phyloP scores from a whole-genome alignment of 2,797 vertebrate species.

The Mormyrops attenuatus region DNA sequence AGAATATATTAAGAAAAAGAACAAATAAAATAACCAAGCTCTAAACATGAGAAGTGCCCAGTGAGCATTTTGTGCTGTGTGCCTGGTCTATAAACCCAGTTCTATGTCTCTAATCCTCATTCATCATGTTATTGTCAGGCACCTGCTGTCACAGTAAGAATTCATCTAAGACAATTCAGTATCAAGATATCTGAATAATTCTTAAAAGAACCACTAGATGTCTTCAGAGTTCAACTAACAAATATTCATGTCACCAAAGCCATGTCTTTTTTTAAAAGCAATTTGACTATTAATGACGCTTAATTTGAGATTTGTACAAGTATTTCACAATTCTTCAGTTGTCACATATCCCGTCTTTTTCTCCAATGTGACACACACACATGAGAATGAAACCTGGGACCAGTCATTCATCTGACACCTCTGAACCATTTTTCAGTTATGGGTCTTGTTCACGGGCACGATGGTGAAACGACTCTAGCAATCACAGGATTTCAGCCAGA shows the following conservation, averaged over 20 bases:
- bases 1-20: background rate
- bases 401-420: background rate
- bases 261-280: background rate
- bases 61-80: background rate
- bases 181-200: background rate
- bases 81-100: background rate
- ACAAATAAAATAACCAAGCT: background rate
- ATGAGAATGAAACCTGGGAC: background rate
- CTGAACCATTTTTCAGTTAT: background rate
- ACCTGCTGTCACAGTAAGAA: background rate
- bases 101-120: background rate
- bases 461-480: background rate
- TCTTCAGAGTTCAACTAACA: constrained; percentile 10
- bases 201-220: constrained; percentile 21
- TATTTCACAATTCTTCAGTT: background rate
- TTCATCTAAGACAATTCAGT: background rate
- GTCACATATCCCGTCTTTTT: background rate
- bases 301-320: background rate
- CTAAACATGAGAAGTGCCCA: background rate
- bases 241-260: background rate
- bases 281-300: background rate
- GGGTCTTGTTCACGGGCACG: background rate
- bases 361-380: background rate
- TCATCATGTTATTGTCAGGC: background rate
- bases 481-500: background rate